Percentiles rank a stretch among this genome's conserved stretches.
Evolutionary conservation across 2,797 vertebrate genomes (phyloP).

Genomic region (Mallotus villosus): DNA sequence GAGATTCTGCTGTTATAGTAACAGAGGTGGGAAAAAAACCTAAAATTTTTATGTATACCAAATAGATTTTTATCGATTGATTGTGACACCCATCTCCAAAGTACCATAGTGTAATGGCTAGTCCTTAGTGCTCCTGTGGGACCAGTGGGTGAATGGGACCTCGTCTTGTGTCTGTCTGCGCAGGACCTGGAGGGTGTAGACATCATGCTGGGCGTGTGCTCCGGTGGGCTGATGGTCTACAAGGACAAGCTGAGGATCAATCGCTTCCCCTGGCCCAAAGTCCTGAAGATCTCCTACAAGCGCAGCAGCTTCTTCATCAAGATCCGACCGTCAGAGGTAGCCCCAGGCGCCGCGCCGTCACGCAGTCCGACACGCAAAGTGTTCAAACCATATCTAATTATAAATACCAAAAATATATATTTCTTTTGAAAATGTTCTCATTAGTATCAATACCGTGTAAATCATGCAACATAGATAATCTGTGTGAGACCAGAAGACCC

Average conservation of each 20-base stretch:
- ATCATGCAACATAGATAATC: background rate
- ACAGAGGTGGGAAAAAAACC: too few species aligned
- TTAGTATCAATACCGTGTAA: too few species aligned
- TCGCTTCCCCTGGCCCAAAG: conserved; percentile 95
- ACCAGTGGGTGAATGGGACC: too few species aligned
- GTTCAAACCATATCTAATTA: background rate
- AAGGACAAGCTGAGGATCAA: conserved; percentile 96
- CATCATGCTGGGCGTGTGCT: conserved; percentile 93
- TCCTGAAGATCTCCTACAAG: conserved; percentile 97
- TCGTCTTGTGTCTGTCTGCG: conserved; percentile 10
- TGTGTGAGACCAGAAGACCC: too few species aligned
- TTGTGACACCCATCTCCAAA: too few species aligned
- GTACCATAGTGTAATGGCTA: too few species aligned
- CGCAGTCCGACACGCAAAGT: background rate
- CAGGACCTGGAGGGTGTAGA: conserved; percentile 93
- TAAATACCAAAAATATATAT: too few species aligned
- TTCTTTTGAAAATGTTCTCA: too few species aligned
- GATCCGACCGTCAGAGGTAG: conserved; percentile 91
- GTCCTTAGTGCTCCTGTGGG: too few species aligned
- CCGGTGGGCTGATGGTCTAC: conserved; percentile 93
- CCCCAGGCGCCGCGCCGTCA: background rate
- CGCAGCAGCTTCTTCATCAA: conserved; percentile 96
- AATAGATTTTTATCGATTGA: background rate
- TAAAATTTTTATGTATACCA: background rate
- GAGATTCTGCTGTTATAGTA: background rate